A percentile compares a stretch with the other conserved stretches of the same genome.
Conservation (phyloP, 2,113 vertebrate genomes). For the Myodes glareolus region DNA sequence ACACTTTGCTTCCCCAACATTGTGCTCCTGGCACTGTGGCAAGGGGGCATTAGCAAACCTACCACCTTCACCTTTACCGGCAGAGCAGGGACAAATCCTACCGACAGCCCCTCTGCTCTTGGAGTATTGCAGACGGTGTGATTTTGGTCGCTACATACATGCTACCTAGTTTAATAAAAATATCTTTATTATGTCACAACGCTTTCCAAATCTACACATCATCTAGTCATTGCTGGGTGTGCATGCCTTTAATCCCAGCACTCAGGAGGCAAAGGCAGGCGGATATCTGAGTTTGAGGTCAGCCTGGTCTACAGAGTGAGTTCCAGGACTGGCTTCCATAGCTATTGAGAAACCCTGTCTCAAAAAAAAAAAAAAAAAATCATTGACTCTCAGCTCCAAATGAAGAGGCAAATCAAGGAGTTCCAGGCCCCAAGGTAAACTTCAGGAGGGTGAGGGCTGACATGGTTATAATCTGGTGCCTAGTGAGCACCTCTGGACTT, state of each 20-base stretch:
- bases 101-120: background rate
- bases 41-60: background rate
- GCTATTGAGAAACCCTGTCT: too few relatives aligned
- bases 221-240: background rate
- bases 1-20: background rate
- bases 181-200: background rate
- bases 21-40: background rate
- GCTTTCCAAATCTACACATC: constrained; percentile 1
- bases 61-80: background rate
- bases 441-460: background rate
- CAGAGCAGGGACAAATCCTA: background rate
- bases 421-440: background rate
- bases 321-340: too few relatives aligned
- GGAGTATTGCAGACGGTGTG: background rate
- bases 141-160: background rate
- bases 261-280: too few relatives aligned
- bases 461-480: rapidly evolving
- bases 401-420: background rate
- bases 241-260: too few relatives aligned
- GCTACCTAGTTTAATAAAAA: background rate
- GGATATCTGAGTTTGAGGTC: too few relatives aligned
- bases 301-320: too few relatives aligned
- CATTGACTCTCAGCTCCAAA: background rate
- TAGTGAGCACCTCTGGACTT: too few relatives aligned
- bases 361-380: background rate